These are phyloP conservation scores for Picathartes gymnocephalus DNA, from an alignment of 2,113 vertebrate genomes.

Conservation along the genomic window DNA sequence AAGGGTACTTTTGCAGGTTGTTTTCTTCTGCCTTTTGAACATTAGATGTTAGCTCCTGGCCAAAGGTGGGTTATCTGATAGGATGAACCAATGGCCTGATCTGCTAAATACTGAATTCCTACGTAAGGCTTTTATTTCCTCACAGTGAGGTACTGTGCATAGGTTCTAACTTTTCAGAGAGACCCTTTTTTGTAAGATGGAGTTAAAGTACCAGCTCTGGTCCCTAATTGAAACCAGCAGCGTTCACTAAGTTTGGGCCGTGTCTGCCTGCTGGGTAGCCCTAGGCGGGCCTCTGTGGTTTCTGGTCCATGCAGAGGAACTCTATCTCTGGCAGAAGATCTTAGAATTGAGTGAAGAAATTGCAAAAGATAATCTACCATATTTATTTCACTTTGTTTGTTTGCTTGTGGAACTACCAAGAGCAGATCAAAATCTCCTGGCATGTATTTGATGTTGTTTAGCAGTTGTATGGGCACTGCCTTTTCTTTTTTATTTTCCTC, in stretches of 20 bases:
- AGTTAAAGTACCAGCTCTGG: not conserved
- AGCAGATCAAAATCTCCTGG: constrained; percentile 5
- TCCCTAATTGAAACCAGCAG: constrained; percentile 39
- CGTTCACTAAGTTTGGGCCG: not conserved
- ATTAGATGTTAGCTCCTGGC: constrained; percentile 1
- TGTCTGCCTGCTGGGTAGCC: not conserved
- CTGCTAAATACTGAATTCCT: constrained; percentile 37
- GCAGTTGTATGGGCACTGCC: not conserved
- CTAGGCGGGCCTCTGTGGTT: not conserved
- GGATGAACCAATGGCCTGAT: constrained; percentile 2
- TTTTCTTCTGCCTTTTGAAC: constrained; percentile 37
- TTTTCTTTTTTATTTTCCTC: not conserved
- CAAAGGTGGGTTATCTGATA: constrained; percentile 34
- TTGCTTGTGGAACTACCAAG: not conserved
- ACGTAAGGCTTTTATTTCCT: not conserved
- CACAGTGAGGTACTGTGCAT: not conserved
- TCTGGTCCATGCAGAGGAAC: not conserved
- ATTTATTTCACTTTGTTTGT: not conserved
- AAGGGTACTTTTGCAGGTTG: constrained; percentile 25
- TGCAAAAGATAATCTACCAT: not conserved
- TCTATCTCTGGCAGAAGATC: not conserved
- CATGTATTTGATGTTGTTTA: not conserved
- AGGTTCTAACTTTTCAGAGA: not conserved
- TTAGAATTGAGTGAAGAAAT: not conserved
- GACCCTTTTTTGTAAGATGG: not conserved